phyloP scores from a whole-genome alignment of 2,888 invertebrate genomes.

The Mythimna ferrago region DNA sequence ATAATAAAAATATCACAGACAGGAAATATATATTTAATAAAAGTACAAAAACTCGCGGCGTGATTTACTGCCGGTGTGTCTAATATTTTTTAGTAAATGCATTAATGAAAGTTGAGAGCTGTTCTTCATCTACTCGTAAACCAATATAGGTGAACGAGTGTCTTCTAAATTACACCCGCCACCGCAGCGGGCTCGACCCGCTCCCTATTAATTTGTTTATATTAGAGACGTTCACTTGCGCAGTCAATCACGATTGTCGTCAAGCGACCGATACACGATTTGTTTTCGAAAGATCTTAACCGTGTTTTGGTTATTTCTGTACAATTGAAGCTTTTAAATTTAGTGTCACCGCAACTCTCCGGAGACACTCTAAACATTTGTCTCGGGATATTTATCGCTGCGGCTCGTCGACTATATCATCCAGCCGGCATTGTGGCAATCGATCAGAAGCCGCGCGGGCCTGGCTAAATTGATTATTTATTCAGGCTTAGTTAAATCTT shows the following conservation, averaged over 20 bases:
- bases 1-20: conserved; percentile 81
- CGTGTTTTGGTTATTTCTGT: conserved; percentile 90
- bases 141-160: conserved; percentile 67
- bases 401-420: conserved; percentile 88
- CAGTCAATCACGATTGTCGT: conserved; percentile 90
- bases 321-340: conserved; percentile 90
- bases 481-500: conserved; percentile 88
- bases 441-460: conserved; percentile 88
- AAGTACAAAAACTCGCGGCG: conserved; percentile 72
- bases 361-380: conserved; percentile 89
- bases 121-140: conserved; percentile 72
- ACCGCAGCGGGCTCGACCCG: conserved; percentile 75
- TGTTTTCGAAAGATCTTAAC: conserved; percentile 90
- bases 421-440: conserved; percentile 89
- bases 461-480: conserved; percentile 89
- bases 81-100: conserved; percentile 81
- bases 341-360: conserved; percentile 90
- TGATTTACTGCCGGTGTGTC: conserved; percentile 81
- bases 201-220: conserved; percentile 90
- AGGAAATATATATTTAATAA: conserved; percentile 83
- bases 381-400: conserved; percentile 89
- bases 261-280: conserved; percentile 89
- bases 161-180: conserved; percentile 77
- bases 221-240: conserved; percentile 90
- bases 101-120: conserved; percentile 75